Percentiles rank a stretch among this genome's conserved stretches.
Conservation (phyloP, 2,113 vertebrate genomes). For the Sapajus apella region DNA sequence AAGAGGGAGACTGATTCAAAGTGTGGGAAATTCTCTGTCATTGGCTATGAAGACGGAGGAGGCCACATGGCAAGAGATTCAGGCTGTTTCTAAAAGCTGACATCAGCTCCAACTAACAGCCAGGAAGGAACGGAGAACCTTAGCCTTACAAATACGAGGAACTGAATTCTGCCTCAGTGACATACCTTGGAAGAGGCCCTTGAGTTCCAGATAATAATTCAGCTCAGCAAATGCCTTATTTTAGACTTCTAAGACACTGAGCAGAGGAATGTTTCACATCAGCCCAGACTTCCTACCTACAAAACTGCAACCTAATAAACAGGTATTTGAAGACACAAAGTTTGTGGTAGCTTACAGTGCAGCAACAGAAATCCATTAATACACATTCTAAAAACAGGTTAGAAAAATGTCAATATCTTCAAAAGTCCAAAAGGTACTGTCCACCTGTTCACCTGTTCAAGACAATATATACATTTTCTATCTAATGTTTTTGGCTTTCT, state of each 20-base stretch:
- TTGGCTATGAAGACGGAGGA: neutral
- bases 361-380: neutral
- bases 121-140: neutral
- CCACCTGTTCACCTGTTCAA: accelerated
- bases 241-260: neutral
- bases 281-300: neutral
- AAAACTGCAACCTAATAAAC: neutral
- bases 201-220: neutral
- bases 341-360: neutral
- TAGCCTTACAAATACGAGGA: neutral
- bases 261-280: neutral
- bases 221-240: neutral
- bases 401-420: neutral
- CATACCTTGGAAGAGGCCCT: neutral
- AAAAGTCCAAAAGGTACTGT: neutral
- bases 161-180: neutral
- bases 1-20: neutral
- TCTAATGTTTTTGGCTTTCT: neutral
- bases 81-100: neutral
- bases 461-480: neutral
- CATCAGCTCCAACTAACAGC: neutral
- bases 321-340: neutral
- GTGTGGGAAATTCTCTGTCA: neutral
- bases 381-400: neutral
- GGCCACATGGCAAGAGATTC: accelerated